phyloP scores from a whole-genome alignment of 1,140 invertebrate species.

The Myzus persicae region DNA sequence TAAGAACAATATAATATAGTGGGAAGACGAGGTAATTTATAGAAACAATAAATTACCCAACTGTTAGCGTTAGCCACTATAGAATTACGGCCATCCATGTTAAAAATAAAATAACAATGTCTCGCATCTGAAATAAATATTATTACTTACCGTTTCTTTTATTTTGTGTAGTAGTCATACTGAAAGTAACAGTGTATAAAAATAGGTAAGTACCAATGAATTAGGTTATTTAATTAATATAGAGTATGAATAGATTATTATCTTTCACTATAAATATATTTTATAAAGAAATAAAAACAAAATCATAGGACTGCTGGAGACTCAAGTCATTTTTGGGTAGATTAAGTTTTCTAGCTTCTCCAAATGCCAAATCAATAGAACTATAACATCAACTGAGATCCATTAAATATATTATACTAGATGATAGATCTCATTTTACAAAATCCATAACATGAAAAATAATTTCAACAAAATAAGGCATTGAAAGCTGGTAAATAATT shows the following conservation, averaged over 20 bases:
- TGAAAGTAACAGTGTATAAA: background rate
- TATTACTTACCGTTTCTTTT: background rate
- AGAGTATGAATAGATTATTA: background rate
- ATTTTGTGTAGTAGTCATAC: background rate
- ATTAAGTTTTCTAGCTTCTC: background rate
- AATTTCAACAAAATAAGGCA: background rate
- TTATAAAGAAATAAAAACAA: background rate
- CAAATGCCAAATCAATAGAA: background rate
- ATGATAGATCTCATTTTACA: no score
- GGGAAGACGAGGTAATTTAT: background rate
- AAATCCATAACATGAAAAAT: no score
- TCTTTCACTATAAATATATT: background rate
- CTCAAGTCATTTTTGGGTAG: background rate
- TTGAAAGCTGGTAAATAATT: background rate
- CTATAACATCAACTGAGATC: no score
- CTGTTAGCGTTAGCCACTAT: background rate
- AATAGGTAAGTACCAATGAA: background rate
- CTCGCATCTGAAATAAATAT: background rate
- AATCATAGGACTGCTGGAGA: background rate
- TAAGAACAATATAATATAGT: background rate
- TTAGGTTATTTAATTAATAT: background rate
- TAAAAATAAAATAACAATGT: background rate
- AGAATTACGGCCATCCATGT: background rate
- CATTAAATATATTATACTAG: no score
- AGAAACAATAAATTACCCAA: background rate